phyloP scores from a whole-genome alignment of 2,797 vertebrate genomes.

The Enteromius radiatus region DNA sequence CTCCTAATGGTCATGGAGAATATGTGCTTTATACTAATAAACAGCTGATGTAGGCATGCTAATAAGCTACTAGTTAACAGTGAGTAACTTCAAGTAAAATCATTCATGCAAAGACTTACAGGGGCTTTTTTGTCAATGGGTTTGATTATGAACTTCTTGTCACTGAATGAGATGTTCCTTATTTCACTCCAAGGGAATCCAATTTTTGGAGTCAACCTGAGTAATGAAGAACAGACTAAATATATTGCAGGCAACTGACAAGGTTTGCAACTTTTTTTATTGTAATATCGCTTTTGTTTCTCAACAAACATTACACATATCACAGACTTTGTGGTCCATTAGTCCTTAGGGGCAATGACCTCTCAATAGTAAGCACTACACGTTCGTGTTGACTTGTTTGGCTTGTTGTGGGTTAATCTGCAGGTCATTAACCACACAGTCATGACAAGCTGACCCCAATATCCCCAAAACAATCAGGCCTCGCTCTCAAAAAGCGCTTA shows the following conservation, averaged over 20 bases:
- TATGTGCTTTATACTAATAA: too few species aligned
- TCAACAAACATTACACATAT: constrained; percentile 17
- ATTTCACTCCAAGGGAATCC: constrained; percentile 99
- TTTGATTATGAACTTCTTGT: constrained; percentile 98
- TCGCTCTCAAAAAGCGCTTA: constrained; percentile 62
- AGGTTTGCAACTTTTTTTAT: not conserved
- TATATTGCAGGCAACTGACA: not conserved
- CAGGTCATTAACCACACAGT: constrained; percentile 60
- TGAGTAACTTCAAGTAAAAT: not conserved
- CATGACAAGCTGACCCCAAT: constrained; percentile 55
- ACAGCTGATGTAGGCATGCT: too few species aligned
- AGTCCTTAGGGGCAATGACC: constrained; percentile 52
- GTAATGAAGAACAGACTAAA: constrained; percentile 33
- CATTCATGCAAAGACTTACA: constrained; percentile 78
- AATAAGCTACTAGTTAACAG: too few species aligned
- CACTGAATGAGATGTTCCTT: constrained; percentile 93
- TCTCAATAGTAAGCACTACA: constrained; percentile 56
- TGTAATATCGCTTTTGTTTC: not conserved
- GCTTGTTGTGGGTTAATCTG: constrained; percentile 48
- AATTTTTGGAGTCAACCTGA: constrained; percentile 93
- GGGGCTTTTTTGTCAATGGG: constrained; percentile 95
- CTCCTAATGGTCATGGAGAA: too few species aligned
- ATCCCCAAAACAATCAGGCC: constrained; percentile 16
- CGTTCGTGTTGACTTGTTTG: constrained; percentile 42
- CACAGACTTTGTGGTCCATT: not conserved